Evolutionary conservation across 1,140 invertebrate genomes (phyloP).

Genomic region (Parapsyche elsis): DNA sequence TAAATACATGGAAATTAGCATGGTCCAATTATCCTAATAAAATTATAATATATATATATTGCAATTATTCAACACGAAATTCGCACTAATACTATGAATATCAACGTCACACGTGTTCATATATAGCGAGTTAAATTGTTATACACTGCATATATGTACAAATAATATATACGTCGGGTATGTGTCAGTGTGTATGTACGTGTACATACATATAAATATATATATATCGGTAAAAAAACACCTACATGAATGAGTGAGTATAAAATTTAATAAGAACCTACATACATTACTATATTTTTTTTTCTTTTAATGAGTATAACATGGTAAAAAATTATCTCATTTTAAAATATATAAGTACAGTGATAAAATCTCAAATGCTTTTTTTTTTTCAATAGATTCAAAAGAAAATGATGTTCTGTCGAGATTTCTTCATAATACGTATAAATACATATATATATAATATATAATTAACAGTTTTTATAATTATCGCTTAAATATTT

Average conservation of each 20-base stretch:
- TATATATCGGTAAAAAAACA: constrained; percentile 18
- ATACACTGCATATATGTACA: constrained; percentile 7
- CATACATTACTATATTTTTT: constrained; percentile 8
- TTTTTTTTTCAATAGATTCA: not conserved
- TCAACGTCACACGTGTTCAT: constrained; percentile 3
- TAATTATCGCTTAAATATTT: not conserved
- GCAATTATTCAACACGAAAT: constrained; percentile 6
- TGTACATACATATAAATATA: constrained; percentile 2
- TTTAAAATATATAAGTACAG: not conserved
- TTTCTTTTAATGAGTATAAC: constrained; percentile 14
- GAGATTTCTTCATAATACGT: no score
- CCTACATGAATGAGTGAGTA: constrained; percentile 49
- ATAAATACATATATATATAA: no score
- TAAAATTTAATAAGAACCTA: constrained; percentile 53
- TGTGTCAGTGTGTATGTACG: not conserved
- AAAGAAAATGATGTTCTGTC: not conserved
- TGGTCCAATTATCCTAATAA: constrained; percentile 28
- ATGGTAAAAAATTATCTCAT: not conserved
- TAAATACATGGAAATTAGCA: constrained; percentile 25
- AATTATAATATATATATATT: constrained; percentile 12
- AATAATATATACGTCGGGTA: not conserved
- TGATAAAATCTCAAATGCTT: not conserved
- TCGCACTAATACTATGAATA: constrained; percentile 2
- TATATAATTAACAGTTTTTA: not conserved
- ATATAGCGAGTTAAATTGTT: constrained; percentile 1